Evolutionary conservation across 1,140 invertebrate species (phyloP).

Genomic region (Drosophila murphyi): DNA sequence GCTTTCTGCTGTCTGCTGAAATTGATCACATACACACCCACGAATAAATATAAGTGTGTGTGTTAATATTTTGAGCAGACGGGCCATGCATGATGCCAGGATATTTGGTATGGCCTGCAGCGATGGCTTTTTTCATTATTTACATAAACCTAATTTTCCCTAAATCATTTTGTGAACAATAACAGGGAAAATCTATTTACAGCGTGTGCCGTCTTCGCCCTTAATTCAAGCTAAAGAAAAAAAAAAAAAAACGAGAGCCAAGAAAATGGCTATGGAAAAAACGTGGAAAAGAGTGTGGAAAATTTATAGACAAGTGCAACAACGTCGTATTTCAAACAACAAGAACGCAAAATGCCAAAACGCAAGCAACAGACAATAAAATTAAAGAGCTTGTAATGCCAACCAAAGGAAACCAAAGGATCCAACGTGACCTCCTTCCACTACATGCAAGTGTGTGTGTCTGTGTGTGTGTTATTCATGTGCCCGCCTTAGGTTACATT

Average conservation of each 20-base stretch:
- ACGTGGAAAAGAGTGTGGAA: constrained; percentile 36
- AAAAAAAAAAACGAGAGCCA: constrained; percentile 35
- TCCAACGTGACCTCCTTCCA: constrained; percentile 48
- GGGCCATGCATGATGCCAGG: constrained; percentile 16
- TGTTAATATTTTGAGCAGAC: background rate
- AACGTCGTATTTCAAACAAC: constrained; percentile 39
- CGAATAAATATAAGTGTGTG: background rate
- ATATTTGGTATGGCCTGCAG: constrained; percentile 64
- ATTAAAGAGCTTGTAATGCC: constrained; percentile 71
- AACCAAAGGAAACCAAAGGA: constrained; percentile 34
- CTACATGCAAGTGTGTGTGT: constrained; percentile 45
- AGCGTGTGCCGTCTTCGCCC: constrained; percentile 47
- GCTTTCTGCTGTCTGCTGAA: constrained; percentile 33
- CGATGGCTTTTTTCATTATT: constrained; percentile 71
- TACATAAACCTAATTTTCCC: constrained; percentile 84
- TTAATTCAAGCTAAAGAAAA: constrained; percentile 31
- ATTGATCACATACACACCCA: constrained; percentile 57
- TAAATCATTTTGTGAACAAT: constrained; percentile 83
- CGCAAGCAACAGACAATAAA: constrained; percentile 73
- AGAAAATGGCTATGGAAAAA: constrained; percentile 28
- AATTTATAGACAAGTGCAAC: constrained; percentile 73
- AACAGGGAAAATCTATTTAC: constrained; percentile 80
- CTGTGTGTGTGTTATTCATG: constrained; percentile 9
- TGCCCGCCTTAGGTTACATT: constrained; percentile 69
- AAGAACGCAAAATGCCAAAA: constrained; percentile 44